Conservation (phyloP, 2,113 vertebrate species). For the Ascaphus truei region DNA sequence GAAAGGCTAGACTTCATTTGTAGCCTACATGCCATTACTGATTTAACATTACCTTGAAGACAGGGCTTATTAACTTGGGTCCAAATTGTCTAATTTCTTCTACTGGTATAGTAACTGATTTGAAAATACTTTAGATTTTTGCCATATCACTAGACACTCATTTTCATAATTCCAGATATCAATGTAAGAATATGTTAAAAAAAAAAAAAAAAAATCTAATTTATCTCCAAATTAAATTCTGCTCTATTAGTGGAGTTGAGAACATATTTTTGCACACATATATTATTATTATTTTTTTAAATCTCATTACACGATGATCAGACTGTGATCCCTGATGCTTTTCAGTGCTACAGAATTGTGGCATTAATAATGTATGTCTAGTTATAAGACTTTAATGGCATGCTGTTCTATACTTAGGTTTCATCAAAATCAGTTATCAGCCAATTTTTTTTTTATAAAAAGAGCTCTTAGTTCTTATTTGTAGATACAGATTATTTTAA, state of each 20-base stretch:
- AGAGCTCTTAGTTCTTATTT: neutral
- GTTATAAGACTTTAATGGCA: constrained; percentile 22
- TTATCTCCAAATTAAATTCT: no score
- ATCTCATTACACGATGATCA: neutral
- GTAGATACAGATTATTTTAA: constrained; percentile 7
- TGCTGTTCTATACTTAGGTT: constrained; percentile 10
- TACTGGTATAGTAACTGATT: no score
- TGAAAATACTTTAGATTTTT: no score
- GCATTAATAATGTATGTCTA: constrained; percentile 22
- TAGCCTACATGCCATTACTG: constrained; percentile 1
- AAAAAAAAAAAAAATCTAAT: no score
- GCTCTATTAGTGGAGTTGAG: no score
- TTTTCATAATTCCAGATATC: no score
- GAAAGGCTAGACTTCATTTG: no score
- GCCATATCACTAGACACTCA: no score
- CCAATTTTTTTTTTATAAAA: neutral
- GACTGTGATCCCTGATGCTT: neutral
- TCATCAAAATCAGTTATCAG: neutral
- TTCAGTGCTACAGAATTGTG: neutral
- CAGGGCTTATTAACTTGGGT: neutral
- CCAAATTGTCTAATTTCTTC: neutral
- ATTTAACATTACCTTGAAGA: constrained; percentile 13
- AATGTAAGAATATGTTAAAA: no score
- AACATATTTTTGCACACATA: neutral
- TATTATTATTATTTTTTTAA: neutral